Percentiles rank a stretch among this genome's conserved stretches.
Conservation (phyloP, 64 coral and sea anemone genomes). For the Hydrozoanthus tunicans region DNA sequence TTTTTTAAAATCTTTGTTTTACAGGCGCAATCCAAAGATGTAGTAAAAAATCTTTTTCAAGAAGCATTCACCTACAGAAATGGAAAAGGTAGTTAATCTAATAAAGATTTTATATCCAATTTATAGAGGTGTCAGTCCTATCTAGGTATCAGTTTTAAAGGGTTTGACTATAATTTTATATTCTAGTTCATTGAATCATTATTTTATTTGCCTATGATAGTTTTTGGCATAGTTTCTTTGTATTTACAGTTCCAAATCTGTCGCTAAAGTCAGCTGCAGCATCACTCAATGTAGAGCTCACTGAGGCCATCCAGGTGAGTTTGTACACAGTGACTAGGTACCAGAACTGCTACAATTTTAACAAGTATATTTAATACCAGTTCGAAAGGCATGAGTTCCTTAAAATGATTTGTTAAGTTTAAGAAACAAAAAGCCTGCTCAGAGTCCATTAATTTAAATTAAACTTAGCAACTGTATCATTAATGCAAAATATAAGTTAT, state of each 20-base stretch:
- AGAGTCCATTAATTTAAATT: no score
- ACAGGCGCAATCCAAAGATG: slow-evolving; percentile 95
- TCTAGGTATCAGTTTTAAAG: background rate
- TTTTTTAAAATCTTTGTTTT: background rate
- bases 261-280: slow-evolving; percentile 62
- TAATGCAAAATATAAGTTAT: no score
- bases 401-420: background rate
- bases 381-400: no score
- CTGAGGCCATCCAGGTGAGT: slow-evolving; percentile 74
- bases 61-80: slow-evolving; percentile 90
- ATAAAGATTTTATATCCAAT: background rate
- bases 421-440: background rate
- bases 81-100: slow-evolving; percentile 56
- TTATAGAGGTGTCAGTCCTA: background rate
- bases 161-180: background rate
- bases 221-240: background rate
- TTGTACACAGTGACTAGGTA: background rate
- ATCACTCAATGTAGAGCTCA: slow-evolving; percentile 61
- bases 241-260: slow-evolving; percentile 65
- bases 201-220: background rate
- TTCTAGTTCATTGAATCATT: background rate
- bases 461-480: no score
- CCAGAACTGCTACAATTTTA: no score
- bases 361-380: no score
- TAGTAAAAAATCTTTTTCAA: slow-evolving; percentile 83